Evolutionary conservation across 2,797 vertebrate species (phyloP).

Genomic region (Valencia hispanica): DNA sequence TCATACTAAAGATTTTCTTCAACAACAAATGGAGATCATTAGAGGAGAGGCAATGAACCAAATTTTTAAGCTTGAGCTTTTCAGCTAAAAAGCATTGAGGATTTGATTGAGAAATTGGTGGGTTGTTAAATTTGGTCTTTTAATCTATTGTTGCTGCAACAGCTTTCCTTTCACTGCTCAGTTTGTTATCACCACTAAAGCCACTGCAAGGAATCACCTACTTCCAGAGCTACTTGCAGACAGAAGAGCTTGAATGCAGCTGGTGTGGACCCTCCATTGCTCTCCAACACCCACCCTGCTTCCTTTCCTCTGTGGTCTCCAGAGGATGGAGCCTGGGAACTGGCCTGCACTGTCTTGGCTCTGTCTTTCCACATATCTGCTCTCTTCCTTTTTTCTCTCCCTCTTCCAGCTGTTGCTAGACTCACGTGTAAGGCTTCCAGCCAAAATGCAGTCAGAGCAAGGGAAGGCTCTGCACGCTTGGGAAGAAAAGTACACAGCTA

Average conservation of each 20-base stretch:
- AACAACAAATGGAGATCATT: not conserved
- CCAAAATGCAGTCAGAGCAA: slow-evolving; percentile 73
- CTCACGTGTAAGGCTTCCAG: slow-evolving; percentile 72
- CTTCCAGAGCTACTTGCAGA: slow-evolving; percentile 26
- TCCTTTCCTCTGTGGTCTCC: slow-evolving; percentile 58
- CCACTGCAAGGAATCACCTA: slow-evolving; percentile 7
- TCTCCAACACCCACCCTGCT: slow-evolving; percentile 16
- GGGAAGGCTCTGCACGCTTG: slow-evolving; percentile 36
- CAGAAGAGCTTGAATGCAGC: slow-evolving; percentile 52
- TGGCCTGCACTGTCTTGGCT: slow-evolving; percentile 55
- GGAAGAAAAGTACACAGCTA: slow-evolving; percentile 38
- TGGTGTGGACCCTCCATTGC: slow-evolving; percentile 42
- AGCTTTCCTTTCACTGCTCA: slow-evolving; percentile 11
- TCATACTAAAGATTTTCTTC: not conserved
- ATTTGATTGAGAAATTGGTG: not conserved
- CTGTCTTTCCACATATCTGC: slow-evolving; percentile 39
- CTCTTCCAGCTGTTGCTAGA: slow-evolving; percentile 72
- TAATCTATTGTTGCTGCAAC: not conserved
- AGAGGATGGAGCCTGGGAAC: slow-evolving; percentile 77
- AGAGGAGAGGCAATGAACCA: not conserved
- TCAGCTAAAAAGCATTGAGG: not conserved
- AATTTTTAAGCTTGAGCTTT: not conserved
- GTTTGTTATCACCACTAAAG: not conserved
- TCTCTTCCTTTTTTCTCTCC: slow-evolving; percentile 45
- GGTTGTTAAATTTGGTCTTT: not conserved